A percentile compares a stretch with the other conserved stretches of the same genome.
phyloP scores from a whole-genome alignment of 2,113 vertebrate genomes.

The Strix uralensis region DNA sequence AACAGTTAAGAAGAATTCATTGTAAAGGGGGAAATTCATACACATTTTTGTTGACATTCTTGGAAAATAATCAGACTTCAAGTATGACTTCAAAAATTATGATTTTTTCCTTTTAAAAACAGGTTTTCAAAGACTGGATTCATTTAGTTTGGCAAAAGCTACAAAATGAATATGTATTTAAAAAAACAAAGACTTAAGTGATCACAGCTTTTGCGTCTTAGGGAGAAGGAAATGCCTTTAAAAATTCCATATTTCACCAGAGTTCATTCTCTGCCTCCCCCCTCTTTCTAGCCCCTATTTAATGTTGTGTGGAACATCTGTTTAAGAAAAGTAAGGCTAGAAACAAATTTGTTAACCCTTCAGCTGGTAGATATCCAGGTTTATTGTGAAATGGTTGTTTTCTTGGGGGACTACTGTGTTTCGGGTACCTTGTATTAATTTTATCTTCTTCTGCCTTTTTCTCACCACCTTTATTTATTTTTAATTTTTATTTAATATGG shows the following conservation, averaged over 20 bases:
- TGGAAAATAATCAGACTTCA: slow-evolving; percentile 58
- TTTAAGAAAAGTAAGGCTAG: slow-evolving; percentile 12
- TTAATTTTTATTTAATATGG: not conserved
- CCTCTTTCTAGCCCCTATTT: not conserved
- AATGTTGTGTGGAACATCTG: slow-evolving; percentile 45
- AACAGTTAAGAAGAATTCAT: slow-evolving; percentile 42
- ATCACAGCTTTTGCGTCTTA: slow-evolving; percentile 62
- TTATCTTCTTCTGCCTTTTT: not conserved
- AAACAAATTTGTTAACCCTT: slow-evolving; percentile 52
- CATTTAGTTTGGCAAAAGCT: slow-evolving; percentile 75
- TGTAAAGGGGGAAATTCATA: slow-evolving; percentile 24
- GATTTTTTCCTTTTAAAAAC: not conserved
- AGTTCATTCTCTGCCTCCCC: not conserved
- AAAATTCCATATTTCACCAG: slow-evolving; percentile 49
- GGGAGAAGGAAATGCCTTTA: slow-evolving; percentile 72
- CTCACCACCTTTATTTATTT: not conserved
- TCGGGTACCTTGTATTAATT: not conserved
- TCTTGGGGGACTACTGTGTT: not conserved
- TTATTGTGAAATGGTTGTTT: not conserved
- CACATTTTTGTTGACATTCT: slow-evolving; percentile 24
- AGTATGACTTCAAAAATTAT: slow-evolving; percentile 12
- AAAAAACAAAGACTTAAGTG: slow-evolving; percentile 62
- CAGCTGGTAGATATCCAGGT: not conserved
- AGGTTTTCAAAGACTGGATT: slow-evolving; percentile 60
- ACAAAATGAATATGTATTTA: slow-evolving; percentile 69